Conservation (phyloP, 2,113 vertebrate genomes). For the Hoplias malabaricus region DNA sequence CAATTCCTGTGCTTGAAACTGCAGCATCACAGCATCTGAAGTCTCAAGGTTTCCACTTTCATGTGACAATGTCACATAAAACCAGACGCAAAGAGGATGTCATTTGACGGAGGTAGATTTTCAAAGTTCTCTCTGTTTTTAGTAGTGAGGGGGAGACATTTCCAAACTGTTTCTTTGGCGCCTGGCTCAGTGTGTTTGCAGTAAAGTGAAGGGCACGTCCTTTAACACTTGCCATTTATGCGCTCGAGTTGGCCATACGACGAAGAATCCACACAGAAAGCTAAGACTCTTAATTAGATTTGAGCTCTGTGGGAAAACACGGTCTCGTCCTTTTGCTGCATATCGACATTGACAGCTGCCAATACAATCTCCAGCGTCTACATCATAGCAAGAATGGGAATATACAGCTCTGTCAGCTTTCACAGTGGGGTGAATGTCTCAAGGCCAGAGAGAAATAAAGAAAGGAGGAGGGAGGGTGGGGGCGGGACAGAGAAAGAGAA, state of each 20-base stretch:
- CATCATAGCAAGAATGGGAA: conserved; percentile 72
- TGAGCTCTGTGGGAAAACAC: conserved; percentile 77
- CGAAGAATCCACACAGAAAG: conserved; percentile 60
- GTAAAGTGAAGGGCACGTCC: conserved; percentile 37
- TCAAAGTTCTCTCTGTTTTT: not conserved
- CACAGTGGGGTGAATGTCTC: conserved; percentile 53
- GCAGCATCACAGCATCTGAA: not conserved
- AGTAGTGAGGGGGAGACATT: not conserved
- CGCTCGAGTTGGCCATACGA: conserved; percentile 63
- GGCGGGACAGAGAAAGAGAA: not conserved
- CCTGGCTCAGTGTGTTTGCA: not conserved
- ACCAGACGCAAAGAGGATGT: not conserved
- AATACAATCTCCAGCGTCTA: conserved; percentile 76
- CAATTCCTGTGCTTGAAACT: not conserved
- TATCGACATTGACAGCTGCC: conserved; percentile 81
- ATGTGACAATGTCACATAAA: not conserved
- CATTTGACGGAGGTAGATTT: not conserved
- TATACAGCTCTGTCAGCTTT: conserved; percentile 71
- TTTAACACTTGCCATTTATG: conserved; percentile 28
- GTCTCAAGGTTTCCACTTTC: not conserved
- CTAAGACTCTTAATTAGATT: conserved; percentile 71
- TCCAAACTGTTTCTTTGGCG: not conserved
- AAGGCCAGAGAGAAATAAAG: conserved; percentile 38
- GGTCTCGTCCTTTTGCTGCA: conserved; percentile 71
- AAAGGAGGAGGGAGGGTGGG: too few species aligned